Conservation (phyloP, 2,113 vertebrate species). For the Neopipo cinnamomea region DNA sequence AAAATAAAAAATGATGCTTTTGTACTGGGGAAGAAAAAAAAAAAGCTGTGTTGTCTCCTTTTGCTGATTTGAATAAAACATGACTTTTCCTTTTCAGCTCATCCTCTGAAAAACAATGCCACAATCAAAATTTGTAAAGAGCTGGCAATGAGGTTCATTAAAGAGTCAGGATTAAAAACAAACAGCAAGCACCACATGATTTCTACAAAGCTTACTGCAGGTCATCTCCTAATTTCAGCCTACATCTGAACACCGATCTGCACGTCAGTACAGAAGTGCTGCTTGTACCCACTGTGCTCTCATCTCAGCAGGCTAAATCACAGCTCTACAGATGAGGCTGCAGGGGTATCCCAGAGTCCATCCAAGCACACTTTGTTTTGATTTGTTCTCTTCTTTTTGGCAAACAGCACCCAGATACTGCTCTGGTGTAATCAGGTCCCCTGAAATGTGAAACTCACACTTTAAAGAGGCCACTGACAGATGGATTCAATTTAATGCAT, state of each 20-base stretch:
- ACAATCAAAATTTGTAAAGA: neutral
- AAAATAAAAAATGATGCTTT: neutral
- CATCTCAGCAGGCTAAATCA: neutral
- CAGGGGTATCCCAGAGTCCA: neutral
- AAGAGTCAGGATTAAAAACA: neutral
- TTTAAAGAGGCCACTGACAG: constrained; percentile 12
- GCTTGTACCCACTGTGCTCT: neutral
- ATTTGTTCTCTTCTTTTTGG: neutral
- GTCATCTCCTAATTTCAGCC: neutral
- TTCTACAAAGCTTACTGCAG: neutral
- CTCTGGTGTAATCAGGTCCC: neutral
- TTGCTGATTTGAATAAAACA: neutral
- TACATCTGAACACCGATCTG: neutral
- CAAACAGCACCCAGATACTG: neutral
- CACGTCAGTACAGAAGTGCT: neutral
- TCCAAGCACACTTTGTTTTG: accelerated
- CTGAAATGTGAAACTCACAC: neutral
- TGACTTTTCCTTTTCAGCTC: neutral
- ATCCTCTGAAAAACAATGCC: neutral
- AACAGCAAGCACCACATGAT: neutral
- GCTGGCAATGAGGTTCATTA: neutral
- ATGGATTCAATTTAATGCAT: constrained; percentile 37
- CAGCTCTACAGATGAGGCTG: neutral
- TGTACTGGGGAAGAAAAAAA: too few relatives aligned
- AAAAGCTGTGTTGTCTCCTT: neutral